phyloP scores from a whole-genome alignment of 2,888 invertebrate species.

The Noctua fimbriata region DNA sequence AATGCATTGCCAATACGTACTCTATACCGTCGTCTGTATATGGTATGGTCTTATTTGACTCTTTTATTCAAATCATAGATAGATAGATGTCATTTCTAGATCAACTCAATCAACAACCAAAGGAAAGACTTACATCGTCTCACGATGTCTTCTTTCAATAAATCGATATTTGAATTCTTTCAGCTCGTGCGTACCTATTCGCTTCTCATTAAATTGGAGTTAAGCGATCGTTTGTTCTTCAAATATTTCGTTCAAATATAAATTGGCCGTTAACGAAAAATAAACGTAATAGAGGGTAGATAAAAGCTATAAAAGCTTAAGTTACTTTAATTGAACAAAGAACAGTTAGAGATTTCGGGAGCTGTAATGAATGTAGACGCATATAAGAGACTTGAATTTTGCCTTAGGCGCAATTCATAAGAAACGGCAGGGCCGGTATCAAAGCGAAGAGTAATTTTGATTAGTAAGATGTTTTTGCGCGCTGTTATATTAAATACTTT shows the following conservation, averaged over 20 bases:
- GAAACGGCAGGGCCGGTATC: slow-evolving; percentile 22
- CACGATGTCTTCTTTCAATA: neutral
- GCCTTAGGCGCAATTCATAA: slow-evolving; percentile 42
- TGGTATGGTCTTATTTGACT: neutral
- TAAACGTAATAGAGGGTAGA: slow-evolving; percentile 51
- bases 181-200: slow-evolving; percentile 23
- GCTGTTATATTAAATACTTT: slow-evolving; percentile 15
- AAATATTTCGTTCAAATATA: slow-evolving; percentile 50
- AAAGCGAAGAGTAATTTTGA: slow-evolving; percentile 22
- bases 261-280: slow-evolving; percentile 51
- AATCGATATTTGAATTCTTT: slow-evolving; percentile 48
- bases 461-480: slow-evolving; percentile 19
- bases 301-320: slow-evolving; percentile 67
- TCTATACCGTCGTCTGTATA: neutral
- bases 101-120: neutral
- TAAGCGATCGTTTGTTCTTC: slow-evolving; percentile 52
- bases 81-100: neutral
- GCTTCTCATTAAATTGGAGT: slow-evolving; percentile 55
- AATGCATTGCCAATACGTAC: slow-evolving; percentile 74
- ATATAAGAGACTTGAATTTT: slow-evolving; percentile 74
- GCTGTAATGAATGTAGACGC: slow-evolving; percentile 73
- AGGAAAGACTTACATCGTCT: neutral
- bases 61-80: slow-evolving; percentile 16
- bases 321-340: slow-evolving; percentile 74
- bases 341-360: slow-evolving; percentile 71